Evolutionary conservation across 2,113 vertebrate genomes (phyloP).

Genomic region (Lophura nycthemera): DNA sequence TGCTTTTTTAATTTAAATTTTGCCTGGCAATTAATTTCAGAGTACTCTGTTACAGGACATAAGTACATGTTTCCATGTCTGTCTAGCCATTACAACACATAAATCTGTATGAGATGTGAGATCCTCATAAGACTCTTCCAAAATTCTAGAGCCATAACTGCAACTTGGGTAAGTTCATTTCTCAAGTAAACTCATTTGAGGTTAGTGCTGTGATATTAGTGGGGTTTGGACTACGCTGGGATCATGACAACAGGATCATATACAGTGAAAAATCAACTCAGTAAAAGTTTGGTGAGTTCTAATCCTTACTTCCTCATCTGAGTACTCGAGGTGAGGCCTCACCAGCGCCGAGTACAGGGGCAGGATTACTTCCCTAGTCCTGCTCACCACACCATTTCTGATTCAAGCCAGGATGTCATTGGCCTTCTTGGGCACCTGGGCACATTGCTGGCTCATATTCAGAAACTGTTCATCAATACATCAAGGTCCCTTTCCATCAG

Average conservation of each 20-base stretch:
- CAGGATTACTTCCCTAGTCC: too few species aligned
- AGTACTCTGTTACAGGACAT: neutral
- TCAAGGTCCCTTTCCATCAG: too few species aligned
- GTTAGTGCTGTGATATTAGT: too few species aligned
- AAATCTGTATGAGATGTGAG: neutral
- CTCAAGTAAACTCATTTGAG: neutral
- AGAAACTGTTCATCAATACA: too few species aligned
- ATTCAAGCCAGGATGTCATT: too few species aligned
- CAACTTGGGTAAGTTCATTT: neutral
- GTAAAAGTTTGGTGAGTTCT: neutral
- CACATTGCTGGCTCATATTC: too few species aligned
- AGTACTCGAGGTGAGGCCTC: too few species aligned
- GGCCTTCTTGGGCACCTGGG: too few species aligned
- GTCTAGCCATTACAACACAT: neutral
- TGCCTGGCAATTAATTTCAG: neutral
- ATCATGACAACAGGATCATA: neutral
- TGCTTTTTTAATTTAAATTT: neutral
- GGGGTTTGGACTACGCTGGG: accelerated
- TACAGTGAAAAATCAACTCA: too few species aligned
- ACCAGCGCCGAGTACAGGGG: too few species aligned
- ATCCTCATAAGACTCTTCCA: neutral
- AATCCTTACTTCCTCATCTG: neutral
- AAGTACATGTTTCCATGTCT: neutral
- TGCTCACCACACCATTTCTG: too few species aligned
- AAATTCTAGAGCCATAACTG: neutral